phyloP scores from a whole-genome alignment of 2,113 vertebrate species.

The Pimephales promelas region DNA sequence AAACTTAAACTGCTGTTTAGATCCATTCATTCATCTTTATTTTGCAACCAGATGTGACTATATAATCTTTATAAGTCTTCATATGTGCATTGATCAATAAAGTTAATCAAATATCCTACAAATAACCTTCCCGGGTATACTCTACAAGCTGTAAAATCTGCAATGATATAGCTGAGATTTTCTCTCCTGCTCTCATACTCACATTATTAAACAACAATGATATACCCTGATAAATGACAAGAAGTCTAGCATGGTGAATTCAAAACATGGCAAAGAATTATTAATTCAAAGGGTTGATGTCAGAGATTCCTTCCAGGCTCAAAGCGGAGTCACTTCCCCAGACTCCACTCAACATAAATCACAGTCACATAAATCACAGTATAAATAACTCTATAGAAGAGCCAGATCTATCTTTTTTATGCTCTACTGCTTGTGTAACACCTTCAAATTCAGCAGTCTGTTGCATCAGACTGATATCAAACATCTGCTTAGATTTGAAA shows the following conservation, averaged over 20 bases:
- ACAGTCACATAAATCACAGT: slow-evolving; percentile 34
- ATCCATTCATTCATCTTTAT: too few relatives aligned
- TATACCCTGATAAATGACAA: slow-evolving; percentile 23
- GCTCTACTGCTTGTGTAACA: not conserved
- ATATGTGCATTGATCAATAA: not conserved
- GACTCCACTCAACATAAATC: slow-evolving; percentile 33
- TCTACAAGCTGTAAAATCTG: not conserved
- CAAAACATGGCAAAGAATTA: slow-evolving; percentile 10
- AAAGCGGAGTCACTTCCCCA: slow-evolving; percentile 13
- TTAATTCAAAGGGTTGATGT: slow-evolving; percentile 32
- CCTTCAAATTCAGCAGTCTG: not conserved
- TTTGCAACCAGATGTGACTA: too few relatives aligned
- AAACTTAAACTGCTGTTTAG: too few relatives aligned
- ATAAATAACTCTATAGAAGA: slow-evolving; percentile 38
- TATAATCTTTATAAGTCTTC: too few relatives aligned
- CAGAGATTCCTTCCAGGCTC: slow-evolving; percentile 2
- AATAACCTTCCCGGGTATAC: not conserved
- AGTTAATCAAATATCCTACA: not conserved
- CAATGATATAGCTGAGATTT: not conserved
- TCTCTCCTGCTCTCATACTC: not conserved
- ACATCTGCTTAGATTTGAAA: slow-evolving; percentile 4
- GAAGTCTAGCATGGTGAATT: not conserved
- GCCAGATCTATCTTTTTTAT: slow-evolving; percentile 12
- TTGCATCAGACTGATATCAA: slow-evolving; percentile 6
- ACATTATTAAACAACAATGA: not conserved